A percentile compares a stretch with the other conserved stretches of the same genome.
These are phyloP conservation scores for Leptopilina myrica DNA, from an alignment of 2,888 invertebrate species.

Conservation along the genomic window DNA sequence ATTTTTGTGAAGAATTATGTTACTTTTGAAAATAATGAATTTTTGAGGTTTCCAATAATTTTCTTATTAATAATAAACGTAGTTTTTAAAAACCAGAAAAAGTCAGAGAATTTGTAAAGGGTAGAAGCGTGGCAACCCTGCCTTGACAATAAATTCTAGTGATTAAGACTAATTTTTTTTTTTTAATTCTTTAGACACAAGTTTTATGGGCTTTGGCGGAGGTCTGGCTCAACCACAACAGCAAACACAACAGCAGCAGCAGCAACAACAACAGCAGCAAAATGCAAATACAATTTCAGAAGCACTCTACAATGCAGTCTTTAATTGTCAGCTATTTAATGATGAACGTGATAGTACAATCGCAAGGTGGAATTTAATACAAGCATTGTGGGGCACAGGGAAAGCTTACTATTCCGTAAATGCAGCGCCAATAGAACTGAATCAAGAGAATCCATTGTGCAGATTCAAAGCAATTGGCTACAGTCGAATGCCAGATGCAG, in stretches of 20 bases:
- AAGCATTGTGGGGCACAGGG: conserved; percentile 92
- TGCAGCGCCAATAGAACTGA: conserved; percentile 89
- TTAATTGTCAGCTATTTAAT: conserved; percentile 90
- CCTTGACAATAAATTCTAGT: background rate
- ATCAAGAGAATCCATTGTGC: conserved; percentile 93
- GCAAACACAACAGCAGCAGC: conserved; percentile 77
- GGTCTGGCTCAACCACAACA: conserved; percentile 72
- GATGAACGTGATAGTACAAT: conserved; percentile 96
- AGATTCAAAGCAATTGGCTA: conserved; percentile 97
- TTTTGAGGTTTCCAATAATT: too few relatives aligned
- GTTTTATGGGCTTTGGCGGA: conserved; percentile 67
- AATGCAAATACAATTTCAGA: conserved; percentile 81
- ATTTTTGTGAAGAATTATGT: too few relatives aligned
- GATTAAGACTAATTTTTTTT: background rate
- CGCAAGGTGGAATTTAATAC: conserved; percentile 96
- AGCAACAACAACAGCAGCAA: conserved; percentile 78
- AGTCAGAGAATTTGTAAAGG: too few relatives aligned
- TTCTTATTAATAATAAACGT: too few relatives aligned
- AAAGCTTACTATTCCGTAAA: conserved; percentile 88
- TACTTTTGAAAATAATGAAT: too few relatives aligned
- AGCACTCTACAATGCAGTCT: conserved; percentile 85
- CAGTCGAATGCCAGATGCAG: conserved; percentile 89
- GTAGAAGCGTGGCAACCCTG: too few relatives aligned
- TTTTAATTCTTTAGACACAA: conserved; percentile 51
- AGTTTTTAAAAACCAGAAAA: too few relatives aligned